These are phyloP conservation scores for Brotogeris chrysoptera DNA, from an alignment of 2,797 vertebrate species.

Conservation along the genomic window DNA sequence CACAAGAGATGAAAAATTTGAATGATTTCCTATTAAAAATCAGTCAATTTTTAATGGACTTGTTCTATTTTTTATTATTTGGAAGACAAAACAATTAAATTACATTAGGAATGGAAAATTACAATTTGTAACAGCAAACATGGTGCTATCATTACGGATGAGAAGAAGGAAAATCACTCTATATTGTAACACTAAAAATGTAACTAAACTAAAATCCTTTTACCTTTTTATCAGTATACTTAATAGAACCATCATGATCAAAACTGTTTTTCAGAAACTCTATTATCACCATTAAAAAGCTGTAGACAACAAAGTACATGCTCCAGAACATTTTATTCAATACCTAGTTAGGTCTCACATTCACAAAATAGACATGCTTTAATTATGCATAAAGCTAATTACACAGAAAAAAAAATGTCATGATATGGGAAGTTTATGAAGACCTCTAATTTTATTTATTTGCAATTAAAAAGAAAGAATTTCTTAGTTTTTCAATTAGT, in stretches of 20 bases:
- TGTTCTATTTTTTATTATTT: not conserved
- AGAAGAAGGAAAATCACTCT: not conserved
- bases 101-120: not conserved
- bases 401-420: constrained; percentile 24
- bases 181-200: not conserved
- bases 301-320: not conserved
- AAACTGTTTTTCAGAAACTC: not conserved
- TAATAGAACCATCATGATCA: not conserved
- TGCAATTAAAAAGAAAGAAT: not conserved
- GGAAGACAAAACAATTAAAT: not conserved
- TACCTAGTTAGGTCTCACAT: not conserved
- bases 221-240: not conserved
- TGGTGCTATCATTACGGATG: not conserved
- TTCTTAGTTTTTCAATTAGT: not conserved
- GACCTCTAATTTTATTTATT: not conserved
- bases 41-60: not conserved
- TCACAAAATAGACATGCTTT: not conserved
- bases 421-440: not conserved
- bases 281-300: not conserved
- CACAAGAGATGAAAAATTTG: not conserved
- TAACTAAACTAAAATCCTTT: not conserved
- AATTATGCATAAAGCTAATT: not conserved
- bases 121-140: not conserved
- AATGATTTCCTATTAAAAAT: not conserved
- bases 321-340: not conserved